A percentile compares a stretch with the other conserved stretches of the same genome.
Evolutionary conservation across 2,797 vertebrate genomes (phyloP).

Genomic region (Myotis planiceps): DNA sequence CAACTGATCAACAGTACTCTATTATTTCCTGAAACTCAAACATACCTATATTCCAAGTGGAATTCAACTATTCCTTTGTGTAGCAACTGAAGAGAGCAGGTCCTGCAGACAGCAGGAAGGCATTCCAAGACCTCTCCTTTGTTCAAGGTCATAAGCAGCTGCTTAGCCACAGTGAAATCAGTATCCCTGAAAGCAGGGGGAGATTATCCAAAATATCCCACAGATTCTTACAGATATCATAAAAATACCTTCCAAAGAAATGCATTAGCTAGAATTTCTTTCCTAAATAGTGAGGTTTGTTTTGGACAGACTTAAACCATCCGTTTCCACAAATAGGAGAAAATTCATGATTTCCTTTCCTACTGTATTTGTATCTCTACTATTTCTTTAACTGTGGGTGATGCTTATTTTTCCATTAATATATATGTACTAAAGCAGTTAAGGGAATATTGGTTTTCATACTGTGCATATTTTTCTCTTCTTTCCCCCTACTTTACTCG

Average conservation of each 20-base stretch:
- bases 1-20: constrained; percentile 50
- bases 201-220: constrained; percentile 68
- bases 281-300: constrained; percentile 53
- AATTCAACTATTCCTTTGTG: constrained; percentile 67
- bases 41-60: constrained; percentile 63
- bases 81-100: constrained; percentile 11
- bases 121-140: constrained; percentile 52
- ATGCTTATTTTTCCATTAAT: constrained; percentile 52
- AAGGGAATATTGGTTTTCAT: constrained; percentile 30
- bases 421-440: constrained; percentile 13
- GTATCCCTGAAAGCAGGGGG: background rate
- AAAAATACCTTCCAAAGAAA: constrained; percentile 63
- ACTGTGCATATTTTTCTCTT: background rate
- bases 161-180: constrained; percentile 57
- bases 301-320: constrained; percentile 60
- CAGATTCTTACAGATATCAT: constrained; percentile 66
- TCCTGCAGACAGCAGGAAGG: background rate
- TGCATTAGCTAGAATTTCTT: constrained; percentile 69
- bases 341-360: constrained; percentile 59
- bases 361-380: constrained; percentile 33
- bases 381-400: constrained; percentile 39
- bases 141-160: constrained; percentile 58
- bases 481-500: background rate
- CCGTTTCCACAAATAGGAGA: constrained; percentile 62
- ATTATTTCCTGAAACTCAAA: constrained; percentile 67